A percentile compares a stretch with the other conserved stretches of the same genome.
phyloP scores from a whole-genome alignment of 2,888 invertebrate genomes.

The Willowsia nigromaculata region DNA sequence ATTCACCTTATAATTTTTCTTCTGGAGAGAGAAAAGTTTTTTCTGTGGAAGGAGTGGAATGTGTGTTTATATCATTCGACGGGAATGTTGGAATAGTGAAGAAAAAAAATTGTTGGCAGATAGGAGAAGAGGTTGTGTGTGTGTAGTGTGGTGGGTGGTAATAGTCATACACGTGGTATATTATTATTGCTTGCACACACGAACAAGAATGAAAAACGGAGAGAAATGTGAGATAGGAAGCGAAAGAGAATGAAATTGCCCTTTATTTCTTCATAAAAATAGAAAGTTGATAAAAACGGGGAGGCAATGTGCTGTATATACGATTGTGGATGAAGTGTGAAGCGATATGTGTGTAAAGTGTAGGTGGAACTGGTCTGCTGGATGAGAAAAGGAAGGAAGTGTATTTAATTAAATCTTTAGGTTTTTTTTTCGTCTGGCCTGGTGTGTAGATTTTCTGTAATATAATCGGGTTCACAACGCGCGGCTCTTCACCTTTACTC shows the following conservation, averaged over 20 bases:
- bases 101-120: conserved; percentile 21
- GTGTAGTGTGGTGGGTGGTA: background rate
- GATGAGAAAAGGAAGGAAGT: background rate
- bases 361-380: background rate
- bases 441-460: background rate
- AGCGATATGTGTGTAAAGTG: background rate
- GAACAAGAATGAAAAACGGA: background rate
- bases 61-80: conserved; percentile 13
- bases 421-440: background rate
- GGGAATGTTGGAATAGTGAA: background rate
- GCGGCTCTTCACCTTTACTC: background rate
- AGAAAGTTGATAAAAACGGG: conserved; percentile 18
- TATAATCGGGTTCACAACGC: background rate
- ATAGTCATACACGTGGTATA: background rate
- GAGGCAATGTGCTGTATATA: background rate
- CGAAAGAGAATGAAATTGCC: conserved; percentile 43
- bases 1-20: background rate
- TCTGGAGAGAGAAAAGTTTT: background rate
- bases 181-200: conserved; percentile 46
- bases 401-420: conserved; percentile 38
- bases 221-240: background rate
- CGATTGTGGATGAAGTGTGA: background rate
- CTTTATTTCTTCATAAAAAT: conserved; percentile 49
- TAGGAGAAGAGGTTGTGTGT: conserved; percentile 1
- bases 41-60: conserved; percentile 4